Evolutionary conservation across 2,797 vertebrate genomes (phyloP), one percentile per base, ranked within the genome.

Genomic region (Staurois parvus): DNA sequence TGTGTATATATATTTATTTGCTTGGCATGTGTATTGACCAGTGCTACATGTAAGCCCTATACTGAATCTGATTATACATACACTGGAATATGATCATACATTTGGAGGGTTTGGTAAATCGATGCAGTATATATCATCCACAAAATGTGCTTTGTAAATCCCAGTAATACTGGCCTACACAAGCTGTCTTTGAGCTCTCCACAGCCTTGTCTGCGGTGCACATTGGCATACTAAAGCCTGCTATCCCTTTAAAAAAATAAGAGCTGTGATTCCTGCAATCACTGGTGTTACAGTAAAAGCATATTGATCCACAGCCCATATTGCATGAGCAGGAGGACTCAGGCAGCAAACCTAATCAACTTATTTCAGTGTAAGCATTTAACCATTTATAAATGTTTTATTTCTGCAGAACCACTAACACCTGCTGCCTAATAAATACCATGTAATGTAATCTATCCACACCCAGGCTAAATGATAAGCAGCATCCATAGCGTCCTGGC

Each of bases 251-350:
- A 93, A 94, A 78, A 37, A 72, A 92, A 89, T 92, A 88, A 91
- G 92, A 91, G 90, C 93, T 84, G 89, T 87, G 90, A 93, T 93
- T 91, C 92, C 92, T 92, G 91, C 94, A 94, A 93, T 95, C 93
- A 93, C 93, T 89, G 92, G 91, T 93, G 93, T 93, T 93, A 93
- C 93, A 92, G 92, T 89, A 91, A 92, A 91, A 89, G 89, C 90
- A 91, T 94, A 94, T 95, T 91, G 94, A 94, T 94, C 91, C 69
- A 90, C 90, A 94, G 93, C 90, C 92, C 84, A 92, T 90, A 48
- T 90, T 91, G 93, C 91, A 91, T 91, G 92, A 92, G 90, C 92
- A 88, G 87, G 90, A 83, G n/a, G 82, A 82, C 79, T 86, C 84
- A 72, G 88, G 87, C 72, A 81, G 88, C 75, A 79, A 91, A 82